Evolutionary conservation across 2,113 vertebrate genomes (phyloP), one percentile per base, ranked within the genome.

Genomic region (Atractosteus spatula): DNA sequence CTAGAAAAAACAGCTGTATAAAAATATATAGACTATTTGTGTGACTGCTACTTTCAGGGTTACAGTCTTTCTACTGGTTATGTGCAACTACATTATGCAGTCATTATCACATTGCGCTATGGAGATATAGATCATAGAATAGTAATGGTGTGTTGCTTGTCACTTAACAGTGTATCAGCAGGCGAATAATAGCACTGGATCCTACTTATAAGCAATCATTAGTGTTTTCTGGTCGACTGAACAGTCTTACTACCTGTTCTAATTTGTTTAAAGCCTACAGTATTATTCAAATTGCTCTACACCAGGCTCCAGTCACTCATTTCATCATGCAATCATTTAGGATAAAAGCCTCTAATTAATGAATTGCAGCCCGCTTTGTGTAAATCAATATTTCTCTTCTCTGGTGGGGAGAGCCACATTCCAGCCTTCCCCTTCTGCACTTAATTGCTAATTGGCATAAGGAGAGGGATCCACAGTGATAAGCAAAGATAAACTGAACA

Each of bases 361-460:
- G 47, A 66, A 72, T 56, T 11, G 55, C 68, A 62, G 72, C 72
- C 71, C 56, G 62, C 73, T 51, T 59, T 76, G 47, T 79, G 2
- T 71, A 80, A 75, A 81, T 86, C 83, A 84, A 69, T 79, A 68
- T 47, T 71, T 82, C 79, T 57, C 73, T n/a, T n/a, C 80, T 81
- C 73, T 76, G 73, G 72, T 72, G 4, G 57, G 68, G 71, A 74
- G 57, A 64, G 41, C 45, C 78, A 71, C 66, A 61, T 66, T 69
- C 69, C 29, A 47, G 69, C 69, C 66, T 10, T 42, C 55, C 14
- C 67, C 8, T 17, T 8, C 14, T 8, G 3, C 51, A 12, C 41
- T 79, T 74, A 80, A 82, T 80, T 73, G 59, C 75, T 63, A 51
- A 73, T 57, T 17, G 71, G 71, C 65, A 76, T 77, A 68, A 73